Percentiles rank a stretch among this genome's conserved stretches.
Conservation (phyloP, 1,140 invertebrate species). For the Lepidostoma basale region DNA sequence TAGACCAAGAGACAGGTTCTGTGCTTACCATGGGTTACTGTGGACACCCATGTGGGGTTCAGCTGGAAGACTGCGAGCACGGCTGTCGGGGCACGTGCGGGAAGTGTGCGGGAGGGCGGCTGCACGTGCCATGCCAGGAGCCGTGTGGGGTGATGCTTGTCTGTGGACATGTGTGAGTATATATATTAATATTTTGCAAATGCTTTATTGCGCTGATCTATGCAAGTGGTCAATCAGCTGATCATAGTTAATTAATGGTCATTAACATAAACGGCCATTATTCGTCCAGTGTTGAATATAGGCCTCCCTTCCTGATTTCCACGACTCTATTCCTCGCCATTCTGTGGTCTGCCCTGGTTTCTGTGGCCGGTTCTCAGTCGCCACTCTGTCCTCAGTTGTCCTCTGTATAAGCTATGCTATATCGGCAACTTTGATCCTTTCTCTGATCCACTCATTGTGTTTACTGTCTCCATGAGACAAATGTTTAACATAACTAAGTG, state of each 20-base stretch:
- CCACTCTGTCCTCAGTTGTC: too few relatives aligned
- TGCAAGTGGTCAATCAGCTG: neutral
- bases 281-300: too few relatives aligned
- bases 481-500: too few relatives aligned
- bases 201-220: neutral
- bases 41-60: conserved; percentile 53
- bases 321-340: too few relatives aligned
- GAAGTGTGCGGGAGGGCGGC: conserved; percentile 67
- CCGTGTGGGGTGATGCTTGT: conserved; percentile 65
- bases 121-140: conserved; percentile 67
- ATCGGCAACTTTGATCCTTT: too few relatives aligned
- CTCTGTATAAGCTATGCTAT: too few relatives aligned
- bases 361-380: too few relatives aligned
- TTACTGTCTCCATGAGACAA: too few relatives aligned
- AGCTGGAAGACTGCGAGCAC: conserved; percentile 63
- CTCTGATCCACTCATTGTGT: too few relatives aligned
- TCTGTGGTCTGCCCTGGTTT: too few relatives aligned
- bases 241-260: neutral
- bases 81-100: conserved; percentile 66
- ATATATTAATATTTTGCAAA: neutral
- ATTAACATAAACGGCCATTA: neutral
- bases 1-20: neutral
- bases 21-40: conserved; percentile 50
- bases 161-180: conserved; percentile 70
- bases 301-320: too few relatives aligned